These are phyloP conservation scores for Brachyhypopomus gauderio DNA, from an alignment of 2,113 vertebrate species.

Conservation along the genomic window DNA sequence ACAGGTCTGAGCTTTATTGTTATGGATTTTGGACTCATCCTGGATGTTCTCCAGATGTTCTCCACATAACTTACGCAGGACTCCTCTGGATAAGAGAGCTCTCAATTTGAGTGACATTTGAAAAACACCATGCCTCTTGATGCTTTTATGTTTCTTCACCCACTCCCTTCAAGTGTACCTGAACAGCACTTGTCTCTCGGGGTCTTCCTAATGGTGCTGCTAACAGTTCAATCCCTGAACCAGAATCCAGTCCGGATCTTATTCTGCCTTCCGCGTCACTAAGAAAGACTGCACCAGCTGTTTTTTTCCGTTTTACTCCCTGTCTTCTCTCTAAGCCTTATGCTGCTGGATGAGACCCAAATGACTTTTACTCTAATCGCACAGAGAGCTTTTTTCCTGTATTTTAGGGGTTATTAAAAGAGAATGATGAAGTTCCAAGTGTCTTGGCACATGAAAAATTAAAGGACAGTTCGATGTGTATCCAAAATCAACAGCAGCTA, in stretches of 20 bases:
- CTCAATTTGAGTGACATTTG: neutral
- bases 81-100: neutral
- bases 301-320: conserved; percentile 52
- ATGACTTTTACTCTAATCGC: conserved; percentile 42
- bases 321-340: conserved; percentile 46
- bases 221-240: conserved; percentile 18
- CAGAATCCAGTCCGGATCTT: neutral
- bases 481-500: conserved; percentile 31
- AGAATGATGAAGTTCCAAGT: conserved; percentile 43
- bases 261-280: neutral
- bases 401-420: conserved; percentile 73
- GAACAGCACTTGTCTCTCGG: neutral
- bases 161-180: conserved; percentile 17
- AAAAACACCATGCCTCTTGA: conserved; percentile 1
- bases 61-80: neutral
- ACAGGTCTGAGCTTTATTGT: neutral
- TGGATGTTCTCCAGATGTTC: neutral
- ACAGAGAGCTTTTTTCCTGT: conserved; percentile 67
- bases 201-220: conserved; percentile 45
- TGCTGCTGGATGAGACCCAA: conserved; percentile 50
- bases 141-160: neutral
- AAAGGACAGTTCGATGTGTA: neutral
- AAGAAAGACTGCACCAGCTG: conserved; percentile 59
- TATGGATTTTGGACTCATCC: neutral
- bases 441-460: neutral